Evolutionary conservation across 2,113 vertebrate species (phyloP).

Genomic region (Halcyon senegalensis): DNA sequence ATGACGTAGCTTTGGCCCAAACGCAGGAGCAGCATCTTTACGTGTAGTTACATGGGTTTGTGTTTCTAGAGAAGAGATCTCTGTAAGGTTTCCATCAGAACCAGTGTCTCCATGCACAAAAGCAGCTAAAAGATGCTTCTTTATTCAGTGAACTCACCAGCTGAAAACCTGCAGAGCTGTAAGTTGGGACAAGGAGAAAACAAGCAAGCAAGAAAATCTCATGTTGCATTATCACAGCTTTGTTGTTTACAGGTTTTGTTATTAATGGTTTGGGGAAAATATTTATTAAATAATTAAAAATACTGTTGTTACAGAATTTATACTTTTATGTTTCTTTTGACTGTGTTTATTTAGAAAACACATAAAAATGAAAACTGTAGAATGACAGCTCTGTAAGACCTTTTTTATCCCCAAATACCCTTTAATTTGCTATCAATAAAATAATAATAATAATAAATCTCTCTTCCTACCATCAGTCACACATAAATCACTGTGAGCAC

Average conservation of each 20-base stretch:
- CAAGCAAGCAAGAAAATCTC: neutral
- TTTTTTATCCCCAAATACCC: neutral
- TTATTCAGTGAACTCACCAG: neutral
- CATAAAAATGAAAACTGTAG: neutral
- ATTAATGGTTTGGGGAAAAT: neutral
- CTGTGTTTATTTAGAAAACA: neutral
- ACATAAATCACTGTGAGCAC: neutral
- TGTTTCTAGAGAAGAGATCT: neutral
- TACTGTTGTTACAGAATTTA: neutral
- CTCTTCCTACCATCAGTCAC: neutral
- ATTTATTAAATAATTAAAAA: neutral
- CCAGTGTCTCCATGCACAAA: fast-evolving
- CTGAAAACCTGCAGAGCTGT: neutral
- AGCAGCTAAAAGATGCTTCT: neutral
- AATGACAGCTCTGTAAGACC: neutral
- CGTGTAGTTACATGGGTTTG: fast-evolving
- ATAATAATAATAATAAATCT: neutral
- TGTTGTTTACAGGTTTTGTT: neutral
- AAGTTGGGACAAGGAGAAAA: neutral
- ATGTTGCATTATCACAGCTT: neutral
- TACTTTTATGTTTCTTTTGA: neutral
- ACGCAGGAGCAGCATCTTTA: neutral
- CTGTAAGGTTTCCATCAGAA: neutral
- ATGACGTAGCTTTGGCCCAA: neutral
- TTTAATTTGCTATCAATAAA: constrained; percentile 19